Base-by-base conservation (phyloP, 2,113 vertebrate species). In the Cheilinus undulatus region DNA sequence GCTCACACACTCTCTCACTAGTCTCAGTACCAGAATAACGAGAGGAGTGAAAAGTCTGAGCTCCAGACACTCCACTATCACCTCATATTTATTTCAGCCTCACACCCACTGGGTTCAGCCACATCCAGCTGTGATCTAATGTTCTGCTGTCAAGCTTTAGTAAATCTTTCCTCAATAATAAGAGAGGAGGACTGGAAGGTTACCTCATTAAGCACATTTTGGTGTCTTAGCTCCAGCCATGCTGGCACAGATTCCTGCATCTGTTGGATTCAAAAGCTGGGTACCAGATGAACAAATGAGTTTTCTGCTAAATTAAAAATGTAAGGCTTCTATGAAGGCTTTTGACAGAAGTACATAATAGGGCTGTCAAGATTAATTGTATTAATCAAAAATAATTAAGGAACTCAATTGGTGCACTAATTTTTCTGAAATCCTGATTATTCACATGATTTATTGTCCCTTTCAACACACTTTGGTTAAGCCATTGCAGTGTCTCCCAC, bases 41-140 rank as follows among this genome's bases (percentile, higher is more conserved):
- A 20, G 34, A 24, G 14, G 60, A 67, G 46, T 28, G 19, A 78
- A 79, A 72, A 45, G 38, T 57, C 40, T 19, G 15, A 34, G 24
- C 45, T 51, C 19, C 53, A 43, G 50, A 83, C 68, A 66, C 50
- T 61, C 64, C 10, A 52, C 63, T 24, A 45, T 51, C 67, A 63
- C 51, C 57, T 53, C 17, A 5, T 51, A 51, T 62, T 77, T 73
- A 58, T 71, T 73, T 64, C 28, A 26, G 46, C 64, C 20, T 73
- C 13, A 28, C 40, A 63, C 82, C 59, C 26, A 58, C 65, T 52
- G 1, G 9, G 46, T 46, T 71, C 40, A 66, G 66, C 34, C 45
- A 8, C 28, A 40, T 76, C 77, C 73, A 64, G 76, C 75, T 84
- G 68, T 74, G 69, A 58, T 69, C 51, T 78, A 72, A 84, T 80